Evolutionary conservation across 2,797 vertebrate species (phyloP).

Genomic region (Poeciliopsis paucimaculata): DNA sequence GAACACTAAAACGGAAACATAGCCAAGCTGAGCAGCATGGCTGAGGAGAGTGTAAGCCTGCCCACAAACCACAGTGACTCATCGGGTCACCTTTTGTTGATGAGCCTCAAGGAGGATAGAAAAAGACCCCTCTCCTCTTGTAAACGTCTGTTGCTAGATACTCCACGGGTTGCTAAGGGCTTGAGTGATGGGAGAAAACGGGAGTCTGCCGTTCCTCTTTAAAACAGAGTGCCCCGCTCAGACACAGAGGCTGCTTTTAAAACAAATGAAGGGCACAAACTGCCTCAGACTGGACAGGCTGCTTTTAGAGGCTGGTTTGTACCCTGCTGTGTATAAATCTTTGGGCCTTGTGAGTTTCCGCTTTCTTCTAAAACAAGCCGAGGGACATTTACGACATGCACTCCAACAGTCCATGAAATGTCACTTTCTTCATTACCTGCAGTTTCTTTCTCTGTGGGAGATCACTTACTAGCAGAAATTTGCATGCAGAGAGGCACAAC

Average conservation of each 20-base stretch:
- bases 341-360: constrained; percentile 8
- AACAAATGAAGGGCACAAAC: constrained; percentile 53
- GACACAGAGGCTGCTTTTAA: constrained; percentile 50
- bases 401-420: constrained; percentile 32
- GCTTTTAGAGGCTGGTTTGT: constrained; percentile 35
- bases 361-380: constrained; percentile 25
- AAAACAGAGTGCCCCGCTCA: constrained; percentile 59
- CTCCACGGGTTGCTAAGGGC: constrained; percentile 72
- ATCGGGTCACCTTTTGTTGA: constrained; percentile 68
- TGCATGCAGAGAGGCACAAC: constrained; percentile 36
- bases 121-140: constrained; percentile 69
- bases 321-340: constrained; percentile 8
- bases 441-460: constrained; percentile 34
- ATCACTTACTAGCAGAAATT: constrained; percentile 41
- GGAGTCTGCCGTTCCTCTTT: constrained; percentile 47
- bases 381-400: constrained; percentile 2
- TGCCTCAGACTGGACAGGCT: constrained; percentile 16
- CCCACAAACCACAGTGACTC: constrained; percentile 59
- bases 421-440: constrained; percentile 44
- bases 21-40: constrained; percentile 12
- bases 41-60: constrained; percentile 21
- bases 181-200: constrained; percentile 62
- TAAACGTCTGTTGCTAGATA: constrained; percentile 74
- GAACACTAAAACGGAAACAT: constrained; percentile 26
- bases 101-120: constrained; percentile 72